Conservation (phyloP, 2,888 invertebrate genomes). For the Rhyacophila evoluta region DNA sequence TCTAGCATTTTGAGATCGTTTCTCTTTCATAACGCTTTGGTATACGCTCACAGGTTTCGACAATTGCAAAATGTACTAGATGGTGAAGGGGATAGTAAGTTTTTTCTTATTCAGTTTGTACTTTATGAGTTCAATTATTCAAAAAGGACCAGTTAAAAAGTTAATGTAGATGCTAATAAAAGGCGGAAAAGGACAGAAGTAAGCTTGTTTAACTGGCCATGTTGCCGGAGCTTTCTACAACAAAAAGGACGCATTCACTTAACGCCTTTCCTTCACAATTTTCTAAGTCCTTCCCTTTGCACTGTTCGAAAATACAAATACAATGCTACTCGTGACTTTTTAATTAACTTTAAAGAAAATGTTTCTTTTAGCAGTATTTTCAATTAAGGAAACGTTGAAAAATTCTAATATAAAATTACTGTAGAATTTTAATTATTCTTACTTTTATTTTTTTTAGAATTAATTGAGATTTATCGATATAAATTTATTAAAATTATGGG, state of each 20-base stretch:
- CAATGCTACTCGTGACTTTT: neutral
- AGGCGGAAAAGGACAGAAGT: neutral
- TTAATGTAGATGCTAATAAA: neutral
- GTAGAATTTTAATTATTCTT: neutral
- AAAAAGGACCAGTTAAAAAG: neutral
- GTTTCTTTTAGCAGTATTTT: neutral
- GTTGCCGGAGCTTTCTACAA: neutral
- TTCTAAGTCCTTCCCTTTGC: neutral
- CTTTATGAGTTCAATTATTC: neutral
- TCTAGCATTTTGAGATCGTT: no score
- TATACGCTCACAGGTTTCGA: no score
- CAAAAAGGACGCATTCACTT: neutral
- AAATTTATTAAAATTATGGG: neutral
- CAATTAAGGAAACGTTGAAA: neutral
- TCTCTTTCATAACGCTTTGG: no score
- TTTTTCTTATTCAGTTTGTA: no score
- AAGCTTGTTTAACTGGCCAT: neutral
- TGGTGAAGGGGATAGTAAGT: no score
- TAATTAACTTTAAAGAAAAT: conserved; percentile 14
- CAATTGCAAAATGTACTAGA: no score
- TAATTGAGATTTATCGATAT: neutral
- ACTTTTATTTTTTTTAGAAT: neutral
- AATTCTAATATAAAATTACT: neutral
- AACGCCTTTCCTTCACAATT: neutral
- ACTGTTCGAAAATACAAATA: conserved; percentile 12